Conservation (phyloP, 1,140 invertebrate species). For the Pygmarrhopalites habei region DNA sequence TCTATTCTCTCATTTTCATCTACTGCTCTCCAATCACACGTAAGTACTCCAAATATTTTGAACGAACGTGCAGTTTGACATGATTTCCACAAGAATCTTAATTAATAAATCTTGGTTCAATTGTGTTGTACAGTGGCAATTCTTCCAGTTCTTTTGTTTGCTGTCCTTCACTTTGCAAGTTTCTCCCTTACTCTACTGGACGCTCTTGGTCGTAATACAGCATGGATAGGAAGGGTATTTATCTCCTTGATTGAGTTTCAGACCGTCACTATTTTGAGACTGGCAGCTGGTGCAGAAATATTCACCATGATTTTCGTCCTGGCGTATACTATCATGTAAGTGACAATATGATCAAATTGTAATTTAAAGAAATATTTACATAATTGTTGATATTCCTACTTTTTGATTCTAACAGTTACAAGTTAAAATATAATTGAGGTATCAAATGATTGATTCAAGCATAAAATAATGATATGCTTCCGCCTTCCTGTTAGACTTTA, state of each 20-base stretch:
- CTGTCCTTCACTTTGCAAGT: conserved; percentile 79
- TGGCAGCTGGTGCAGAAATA: conserved; percentile 83
- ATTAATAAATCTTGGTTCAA: not conserved
- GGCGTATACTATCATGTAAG: conserved; percentile 78
- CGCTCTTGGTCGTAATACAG: conserved; percentile 77
- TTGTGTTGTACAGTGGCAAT: conserved; percentile 65
- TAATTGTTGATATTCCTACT: too few species aligned
- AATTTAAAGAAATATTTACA: too few species aligned
- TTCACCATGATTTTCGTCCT: conserved; percentile 81
- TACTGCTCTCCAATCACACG: conserved; percentile 77
- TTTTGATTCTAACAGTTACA: too few species aligned
- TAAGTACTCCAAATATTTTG: conserved; percentile 56
- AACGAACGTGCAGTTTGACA: not conserved
- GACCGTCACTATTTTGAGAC: conserved; percentile 74
- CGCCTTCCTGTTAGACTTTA: too few species aligned
- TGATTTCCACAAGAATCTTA: not conserved
- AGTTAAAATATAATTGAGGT: too few species aligned
- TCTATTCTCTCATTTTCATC: conserved; percentile 89
- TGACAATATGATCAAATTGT: too few species aligned
- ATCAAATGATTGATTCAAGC: too few species aligned
- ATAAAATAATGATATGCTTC: too few species aligned
- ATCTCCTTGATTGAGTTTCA: conserved; percentile 81
- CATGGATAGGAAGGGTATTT: conserved; percentile 75
- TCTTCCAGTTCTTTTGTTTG: conserved; percentile 80
- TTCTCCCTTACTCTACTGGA: conserved; percentile 78